A percentile compares a stretch with the other conserved stretches of the same genome.
Conservation (phyloP, 2,113 vertebrate species). For the Gambusia affinis region DNA sequence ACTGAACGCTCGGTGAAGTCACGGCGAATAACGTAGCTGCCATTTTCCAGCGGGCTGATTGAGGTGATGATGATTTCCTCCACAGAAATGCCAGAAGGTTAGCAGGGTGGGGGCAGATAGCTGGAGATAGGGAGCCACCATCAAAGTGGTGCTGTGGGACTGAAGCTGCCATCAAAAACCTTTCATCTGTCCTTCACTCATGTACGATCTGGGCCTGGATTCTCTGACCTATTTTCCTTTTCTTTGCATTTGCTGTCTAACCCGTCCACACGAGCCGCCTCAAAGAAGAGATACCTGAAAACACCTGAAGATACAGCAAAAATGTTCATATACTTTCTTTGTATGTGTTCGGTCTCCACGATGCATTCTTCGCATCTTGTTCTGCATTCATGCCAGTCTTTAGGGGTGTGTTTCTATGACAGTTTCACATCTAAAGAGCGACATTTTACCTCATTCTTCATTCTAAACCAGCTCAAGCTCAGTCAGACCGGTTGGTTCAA, state of each 20-base stretch:
- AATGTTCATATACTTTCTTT: no score
- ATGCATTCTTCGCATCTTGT: not conserved
- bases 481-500: no score
- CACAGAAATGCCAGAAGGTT: conserved; percentile 42
- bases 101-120: conserved; percentile 47
- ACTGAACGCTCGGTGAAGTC: conserved; percentile 31
- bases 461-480: not conserved
- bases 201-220: conserved; percentile 25
- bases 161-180: conserved; percentile 52
- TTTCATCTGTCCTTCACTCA: conserved; percentile 52
- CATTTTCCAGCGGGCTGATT: conserved; percentile 10
- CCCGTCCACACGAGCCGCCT: conserved; percentile 50
- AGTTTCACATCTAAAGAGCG: not conserved
- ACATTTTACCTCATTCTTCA: not conserved
- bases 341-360: no score
- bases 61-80: conserved; percentile 18
- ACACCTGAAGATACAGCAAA: no score
- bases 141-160: conserved; percentile 63
- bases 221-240: conserved; percentile 16
- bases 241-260: conserved; percentile 53
- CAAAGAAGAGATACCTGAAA: conserved; percentile 36
- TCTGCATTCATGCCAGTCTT: no score
- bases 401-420: no score
- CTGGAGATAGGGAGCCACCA: conserved; percentile 43
- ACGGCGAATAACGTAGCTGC: conserved; percentile 36